Conservation (phyloP, 2,797 vertebrate genomes). For the Perodicticus potto region DNA sequence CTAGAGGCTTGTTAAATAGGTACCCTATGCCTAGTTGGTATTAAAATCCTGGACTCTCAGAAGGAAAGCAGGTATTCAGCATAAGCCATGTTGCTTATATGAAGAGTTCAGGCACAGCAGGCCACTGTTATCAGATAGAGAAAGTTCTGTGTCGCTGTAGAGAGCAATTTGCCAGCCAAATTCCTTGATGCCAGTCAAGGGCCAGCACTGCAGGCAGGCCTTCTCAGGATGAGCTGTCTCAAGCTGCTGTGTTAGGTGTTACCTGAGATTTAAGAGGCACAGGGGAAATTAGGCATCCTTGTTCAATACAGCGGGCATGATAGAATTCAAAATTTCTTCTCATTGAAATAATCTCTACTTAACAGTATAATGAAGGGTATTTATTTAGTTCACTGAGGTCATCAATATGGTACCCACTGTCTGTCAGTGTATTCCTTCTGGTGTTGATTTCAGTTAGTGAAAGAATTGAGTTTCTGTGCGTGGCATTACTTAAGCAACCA, state of each 20-base stretch:
- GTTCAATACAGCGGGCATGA: background rate
- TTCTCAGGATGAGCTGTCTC: background rate
- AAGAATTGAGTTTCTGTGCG: constrained; percentile 8
- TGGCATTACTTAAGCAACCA: background rate
- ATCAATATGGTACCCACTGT: background rate
- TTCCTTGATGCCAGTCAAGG: background rate
- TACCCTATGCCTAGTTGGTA: background rate
- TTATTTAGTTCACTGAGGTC: constrained; percentile 55
- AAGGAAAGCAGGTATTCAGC: constrained; percentile 25
- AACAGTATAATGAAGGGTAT: background rate
- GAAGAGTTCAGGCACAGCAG: background rate
- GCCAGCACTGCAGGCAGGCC: background rate
- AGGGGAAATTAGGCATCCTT: background rate
- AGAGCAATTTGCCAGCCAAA: background rate
- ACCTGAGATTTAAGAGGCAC: background rate
- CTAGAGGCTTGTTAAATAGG: background rate
- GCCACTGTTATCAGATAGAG: background rate
- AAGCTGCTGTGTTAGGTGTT: background rate
- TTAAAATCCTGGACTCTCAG: background rate
- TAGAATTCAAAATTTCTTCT: background rate
- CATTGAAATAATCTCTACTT: background rate
- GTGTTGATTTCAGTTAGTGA: background rate
- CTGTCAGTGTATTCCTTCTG: background rate
- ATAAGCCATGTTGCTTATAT: background rate
- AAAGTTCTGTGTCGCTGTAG: background rate